phyloP scores from a whole-genome alignment of 2,113 vertebrate genomes.

The Theropithecus gelada region DNA sequence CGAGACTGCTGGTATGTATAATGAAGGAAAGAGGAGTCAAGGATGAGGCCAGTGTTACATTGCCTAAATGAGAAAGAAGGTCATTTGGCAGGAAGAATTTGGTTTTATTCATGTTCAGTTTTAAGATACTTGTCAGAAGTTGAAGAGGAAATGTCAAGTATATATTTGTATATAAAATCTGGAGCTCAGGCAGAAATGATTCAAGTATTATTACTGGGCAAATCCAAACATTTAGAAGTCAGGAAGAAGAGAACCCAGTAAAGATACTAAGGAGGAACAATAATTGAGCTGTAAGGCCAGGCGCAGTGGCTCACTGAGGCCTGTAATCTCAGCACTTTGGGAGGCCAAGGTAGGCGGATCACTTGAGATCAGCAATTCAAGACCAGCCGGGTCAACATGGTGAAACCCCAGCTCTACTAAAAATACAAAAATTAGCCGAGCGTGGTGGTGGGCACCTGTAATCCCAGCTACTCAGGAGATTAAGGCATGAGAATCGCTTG shows the following conservation, averaged over 20 bases:
- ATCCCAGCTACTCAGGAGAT: too few species aligned
- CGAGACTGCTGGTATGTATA: neutral
- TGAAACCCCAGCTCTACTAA: too few species aligned
- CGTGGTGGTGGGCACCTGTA: too few species aligned
- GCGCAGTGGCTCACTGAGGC: too few species aligned
- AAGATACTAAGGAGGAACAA: neutral
- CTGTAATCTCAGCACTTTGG: too few species aligned
- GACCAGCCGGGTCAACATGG: too few species aligned
- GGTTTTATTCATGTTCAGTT: neutral
- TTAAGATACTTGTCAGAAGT: neutral
- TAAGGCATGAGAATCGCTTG: too few species aligned
- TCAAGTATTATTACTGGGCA: neutral
- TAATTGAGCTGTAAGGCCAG: too few species aligned
- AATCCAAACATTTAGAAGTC: neutral
- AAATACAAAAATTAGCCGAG: too few species aligned
- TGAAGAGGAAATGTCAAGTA: neutral
- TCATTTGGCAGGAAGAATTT: neutral
- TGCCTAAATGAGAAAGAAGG: neutral
- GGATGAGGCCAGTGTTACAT: neutral
- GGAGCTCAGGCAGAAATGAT: neutral
- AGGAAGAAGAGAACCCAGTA: neutral
- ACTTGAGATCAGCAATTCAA: too few species aligned
- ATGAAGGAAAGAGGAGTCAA: neutral
- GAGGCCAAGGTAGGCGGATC: too few species aligned
- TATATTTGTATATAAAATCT: neutral